Percentiles rank a stretch among this genome's conserved stretches.
These are phyloP conservation scores for Pachydiplax longipennis DNA, from an alignment of 2,888 invertebrate genomes.

Conservation along the genomic window DNA sequence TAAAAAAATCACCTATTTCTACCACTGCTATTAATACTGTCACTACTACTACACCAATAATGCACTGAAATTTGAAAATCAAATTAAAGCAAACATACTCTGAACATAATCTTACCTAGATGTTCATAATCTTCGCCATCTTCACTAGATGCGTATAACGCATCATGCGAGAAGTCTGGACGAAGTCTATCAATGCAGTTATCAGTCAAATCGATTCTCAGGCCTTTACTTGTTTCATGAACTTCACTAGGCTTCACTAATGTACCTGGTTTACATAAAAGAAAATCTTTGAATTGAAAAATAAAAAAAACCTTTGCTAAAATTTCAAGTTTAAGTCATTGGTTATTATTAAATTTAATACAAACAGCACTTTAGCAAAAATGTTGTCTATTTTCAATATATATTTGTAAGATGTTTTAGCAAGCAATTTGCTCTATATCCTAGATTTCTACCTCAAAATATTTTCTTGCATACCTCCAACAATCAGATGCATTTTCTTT, in stretches of 20 bases:
- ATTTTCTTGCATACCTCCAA: background rate
- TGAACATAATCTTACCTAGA: background rate
- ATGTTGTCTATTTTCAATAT: background rate
- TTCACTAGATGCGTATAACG: background rate
- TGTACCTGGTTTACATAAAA: background rate
- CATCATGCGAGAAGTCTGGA: slow-evolving; percentile 26
- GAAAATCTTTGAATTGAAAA: background rate
- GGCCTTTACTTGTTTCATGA: background rate
- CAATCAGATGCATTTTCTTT: slow-evolving; percentile 6
- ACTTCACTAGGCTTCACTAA: background rate
- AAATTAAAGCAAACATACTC: too few relatives aligned
- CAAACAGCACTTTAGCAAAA: background rate
- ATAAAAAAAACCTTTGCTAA: too few relatives aligned
- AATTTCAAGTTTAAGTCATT: background rate
- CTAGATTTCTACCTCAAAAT: too few relatives aligned
- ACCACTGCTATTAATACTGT: too few relatives aligned
- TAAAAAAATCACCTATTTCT: too few relatives aligned
- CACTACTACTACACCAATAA: too few relatives aligned
- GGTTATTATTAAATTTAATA: background rate
- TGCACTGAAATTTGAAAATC: too few relatives aligned
- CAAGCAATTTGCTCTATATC: too few relatives aligned
- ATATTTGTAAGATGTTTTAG: too few relatives aligned
- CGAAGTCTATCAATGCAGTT: background rate
- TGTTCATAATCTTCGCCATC: background rate
- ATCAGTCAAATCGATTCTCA: background rate